These are phyloP conservation scores for Temnothorax ravouxi DNA, from an alignment of 2,888 invertebrate genomes.

Conservation along the genomic window DNA sequence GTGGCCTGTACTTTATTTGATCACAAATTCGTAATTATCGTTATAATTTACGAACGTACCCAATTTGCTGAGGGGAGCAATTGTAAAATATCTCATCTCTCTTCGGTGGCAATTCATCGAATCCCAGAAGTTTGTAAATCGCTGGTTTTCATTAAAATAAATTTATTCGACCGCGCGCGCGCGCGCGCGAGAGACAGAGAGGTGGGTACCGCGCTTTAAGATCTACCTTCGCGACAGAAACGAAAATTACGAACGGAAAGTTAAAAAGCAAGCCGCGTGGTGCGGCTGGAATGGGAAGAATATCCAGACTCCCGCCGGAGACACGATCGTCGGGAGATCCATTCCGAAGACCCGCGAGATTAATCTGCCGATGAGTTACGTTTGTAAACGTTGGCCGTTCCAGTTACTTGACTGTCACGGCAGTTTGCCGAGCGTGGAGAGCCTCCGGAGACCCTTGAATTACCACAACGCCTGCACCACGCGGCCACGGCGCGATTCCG, in stretches of 20 bases:
- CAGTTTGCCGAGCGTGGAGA: slow-evolving; percentile 75
- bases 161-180: slow-evolving; percentile 41
- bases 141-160: slow-evolving; percentile 51
- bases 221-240: slow-evolving; percentile 17
- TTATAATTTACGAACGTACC: slow-evolving; percentile 41
- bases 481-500: slow-evolving; percentile 41
- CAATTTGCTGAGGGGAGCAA: slow-evolving; percentile 23
- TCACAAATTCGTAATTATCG: slow-evolving; percentile 37
- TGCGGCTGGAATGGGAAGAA: slow-evolving; percentile 32
- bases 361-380: slow-evolving; percentile 70
- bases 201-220: slow-evolving; percentile 27
- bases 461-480: slow-evolving; percentile 44
- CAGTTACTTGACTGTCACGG: slow-evolving; percentile 83
- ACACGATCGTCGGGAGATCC: slow-evolving; percentile 51
- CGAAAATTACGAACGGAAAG: slow-evolving; percentile 45
- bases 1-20: slow-evolving; percentile 28
- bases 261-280: slow-evolving; percentile 35
- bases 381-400: slow-evolving; percentile 81
- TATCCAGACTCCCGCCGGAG: slow-evolving; percentile 38
- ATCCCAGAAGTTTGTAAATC: slow-evolving; percentile 46
- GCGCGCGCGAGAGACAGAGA: not conserved
- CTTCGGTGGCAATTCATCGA: slow-evolving; percentile 54
- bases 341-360: slow-evolving; percentile 60
- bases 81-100: slow-evolving; percentile 28
- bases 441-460: slow-evolving; percentile 68